A percentile compares a stretch with the other conserved stretches of the same genome.
These are phyloP conservation scores for Sitophilus oryzae DNA, from an alignment of 1,140 invertebrate genomes.

Conservation along the genomic window DNA sequence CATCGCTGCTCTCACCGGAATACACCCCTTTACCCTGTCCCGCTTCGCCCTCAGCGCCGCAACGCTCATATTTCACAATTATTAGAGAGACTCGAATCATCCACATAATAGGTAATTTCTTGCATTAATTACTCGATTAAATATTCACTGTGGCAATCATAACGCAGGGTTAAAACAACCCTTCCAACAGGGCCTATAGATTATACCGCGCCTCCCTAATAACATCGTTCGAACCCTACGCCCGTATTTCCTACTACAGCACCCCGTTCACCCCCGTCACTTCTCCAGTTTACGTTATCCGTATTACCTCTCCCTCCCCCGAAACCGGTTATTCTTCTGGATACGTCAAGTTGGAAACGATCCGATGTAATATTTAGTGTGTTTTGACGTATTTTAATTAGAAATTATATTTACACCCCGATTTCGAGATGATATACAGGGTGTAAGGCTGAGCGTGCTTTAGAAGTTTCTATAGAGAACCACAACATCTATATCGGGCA, in stretches of 20 bases:
- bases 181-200: constrained; percentile 43
- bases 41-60: too few relatives aligned
- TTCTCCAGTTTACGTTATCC: too few relatives aligned
- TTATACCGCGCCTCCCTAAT: constrained; percentile 35
- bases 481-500: too few relatives aligned
- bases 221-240: neutral
- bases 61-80: constrained; percentile 42
- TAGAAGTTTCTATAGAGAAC: too few relatives aligned
- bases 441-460: too few relatives aligned
- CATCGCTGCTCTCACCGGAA: too few relatives aligned
- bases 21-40: neutral
- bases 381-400: neutral
- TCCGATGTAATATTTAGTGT: neutral
- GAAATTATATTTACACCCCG: too few relatives aligned
- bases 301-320: too few relatives aligned
- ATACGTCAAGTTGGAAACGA: neutral
- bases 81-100: constrained; percentile 44
- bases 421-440: too few relatives aligned
- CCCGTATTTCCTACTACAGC: neutral
- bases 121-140: constrained; percentile 47
- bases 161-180: constrained; percentile 41
- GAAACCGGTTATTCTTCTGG: neutral
- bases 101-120: constrained; percentile 48
- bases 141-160: constrained; percentile 46
- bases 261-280: neutral